These are phyloP conservation scores for Acanthis flammea DNA, from an alignment of 2,797 vertebrate species.

Conservation along the genomic window DNA sequence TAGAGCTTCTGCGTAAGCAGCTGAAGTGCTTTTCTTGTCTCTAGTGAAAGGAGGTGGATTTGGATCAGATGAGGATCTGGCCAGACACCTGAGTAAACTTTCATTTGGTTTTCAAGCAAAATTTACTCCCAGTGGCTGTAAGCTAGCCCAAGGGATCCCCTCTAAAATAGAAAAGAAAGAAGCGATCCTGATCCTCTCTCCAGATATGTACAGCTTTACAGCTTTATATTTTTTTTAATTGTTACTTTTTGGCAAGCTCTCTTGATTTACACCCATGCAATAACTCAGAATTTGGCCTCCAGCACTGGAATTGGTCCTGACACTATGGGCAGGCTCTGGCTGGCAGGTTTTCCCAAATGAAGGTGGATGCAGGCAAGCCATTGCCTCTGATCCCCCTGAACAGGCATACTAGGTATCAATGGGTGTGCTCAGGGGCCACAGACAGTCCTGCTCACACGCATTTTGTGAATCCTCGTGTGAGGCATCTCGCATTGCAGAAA, in stretches of 20 bases:
- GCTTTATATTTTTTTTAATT: background rate
- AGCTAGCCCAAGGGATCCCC: background rate
- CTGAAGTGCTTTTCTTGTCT: background rate
- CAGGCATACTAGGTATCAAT: accelerated
- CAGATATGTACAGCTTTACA: background rate
- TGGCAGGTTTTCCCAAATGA: background rate
- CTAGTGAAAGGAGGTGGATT: background rate
- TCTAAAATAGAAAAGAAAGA: background rate
- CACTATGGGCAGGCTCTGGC: background rate
- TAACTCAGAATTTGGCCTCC: background rate
- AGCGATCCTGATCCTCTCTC: background rate
- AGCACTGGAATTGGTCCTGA: background rate
- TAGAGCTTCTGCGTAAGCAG: background rate
- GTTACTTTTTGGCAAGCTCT: background rate
- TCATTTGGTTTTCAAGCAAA: conserved; percentile 21
- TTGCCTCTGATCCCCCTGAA: background rate
- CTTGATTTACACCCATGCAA: background rate
- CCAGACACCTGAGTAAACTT: conserved; percentile 49
- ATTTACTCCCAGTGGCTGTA: background rate
- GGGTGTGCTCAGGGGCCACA: background rate
- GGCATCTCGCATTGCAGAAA: background rate
- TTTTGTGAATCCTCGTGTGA: background rate
- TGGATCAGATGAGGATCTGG: conserved; percentile 1
- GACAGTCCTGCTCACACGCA: accelerated
- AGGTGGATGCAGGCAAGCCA: background rate